Evolutionary conservation across 2,113 vertebrate species (phyloP).

Genomic region (Plecturocebus donacophilus): DNA sequence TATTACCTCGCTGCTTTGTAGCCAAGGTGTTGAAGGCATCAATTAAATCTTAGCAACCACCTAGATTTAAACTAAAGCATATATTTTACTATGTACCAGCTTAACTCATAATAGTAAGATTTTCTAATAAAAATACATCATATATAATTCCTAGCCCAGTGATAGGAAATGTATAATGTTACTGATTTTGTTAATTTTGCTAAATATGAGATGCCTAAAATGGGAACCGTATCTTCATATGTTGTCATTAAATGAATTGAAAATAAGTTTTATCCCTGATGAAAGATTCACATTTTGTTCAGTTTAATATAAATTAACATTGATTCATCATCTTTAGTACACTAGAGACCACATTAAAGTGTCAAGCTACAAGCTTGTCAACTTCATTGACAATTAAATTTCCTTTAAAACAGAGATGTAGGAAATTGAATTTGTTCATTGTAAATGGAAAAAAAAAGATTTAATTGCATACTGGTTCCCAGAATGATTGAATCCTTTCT

Average conservation of each 20-base stretch:
- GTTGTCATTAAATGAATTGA: background rate
- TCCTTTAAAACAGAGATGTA: slow-evolving; percentile 60
- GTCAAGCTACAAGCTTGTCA: slow-evolving; percentile 41
- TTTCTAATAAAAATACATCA: background rate
- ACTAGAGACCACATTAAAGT: slow-evolving; percentile 17
- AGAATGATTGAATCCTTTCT: slow-evolving; percentile 61
- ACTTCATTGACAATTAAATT: slow-evolving; percentile 59
- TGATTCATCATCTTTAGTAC: slow-evolving; percentile 46
- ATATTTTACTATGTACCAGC: background rate
- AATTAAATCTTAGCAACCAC: background rate
- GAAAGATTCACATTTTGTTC: slow-evolving; percentile 42
- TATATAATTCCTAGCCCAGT: background rate
- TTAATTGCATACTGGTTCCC: slow-evolving; percentile 44
- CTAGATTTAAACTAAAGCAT: background rate
- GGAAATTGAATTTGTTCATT: slow-evolving; percentile 68
- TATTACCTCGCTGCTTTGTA: background rate
- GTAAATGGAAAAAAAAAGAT: slow-evolving; percentile 51
- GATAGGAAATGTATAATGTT: background rate
- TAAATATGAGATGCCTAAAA: background rate
- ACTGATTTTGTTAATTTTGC: background rate
- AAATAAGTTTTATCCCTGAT: background rate
- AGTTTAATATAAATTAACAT: slow-evolving; percentile 41
- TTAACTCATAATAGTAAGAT: slow-evolving; percentile 4
- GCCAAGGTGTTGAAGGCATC: background rate
- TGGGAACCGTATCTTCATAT: background rate